Evolutionary conservation across 1,140 invertebrate species (phyloP), one percentile per base, ranked within the genome.

Genomic region (Araneus ventricosus): DNA sequence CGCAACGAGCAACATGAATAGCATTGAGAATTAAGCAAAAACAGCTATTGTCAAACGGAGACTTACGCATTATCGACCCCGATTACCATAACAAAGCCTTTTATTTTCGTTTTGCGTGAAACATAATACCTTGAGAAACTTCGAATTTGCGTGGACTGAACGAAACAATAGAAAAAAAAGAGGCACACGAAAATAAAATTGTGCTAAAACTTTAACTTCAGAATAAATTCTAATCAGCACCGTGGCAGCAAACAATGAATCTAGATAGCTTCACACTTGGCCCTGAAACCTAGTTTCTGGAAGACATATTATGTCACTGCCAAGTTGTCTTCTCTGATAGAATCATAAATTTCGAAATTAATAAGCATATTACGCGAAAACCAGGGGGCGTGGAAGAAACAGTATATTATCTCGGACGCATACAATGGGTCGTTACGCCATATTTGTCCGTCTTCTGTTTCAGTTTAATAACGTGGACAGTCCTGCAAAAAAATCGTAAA

Each of bases 321-420:
- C 84, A 86, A 22, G 57, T 27, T 27, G 57, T 45, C 84, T 61
- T 61, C 70, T 8, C 27, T 34, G 20, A 10, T 30, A 17, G 84
- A 34, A 61, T 86, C 84, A 22, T 86, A 86, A 86, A 86, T 86
- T 86, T 86, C 84, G 52, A 86, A 86, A 86, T 86, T 86, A 86
- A 86, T 86, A 86, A 59, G 84, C 84, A 37, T 59, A 34, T 30
- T 45, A 6, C 80, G 45, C 4, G n/a, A 52, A 45, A 52, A 45
- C 45, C 30, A 84, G 39, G 80, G 70, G 70, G 70, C 70, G 70
- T 75, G 30, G 70, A 75, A 20, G 30, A 75, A 75, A 75, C 70
- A 14, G 30, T 75, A 75, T 34, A 34, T 84, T 52, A 84, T 84
- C 24, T 27, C 22, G n/a, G 45, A 41, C 0, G 5, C 39, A 84